phyloP scores from a whole-genome alignment of 2,113 vertebrate species.

The Ovibos moschatus region DNA sequence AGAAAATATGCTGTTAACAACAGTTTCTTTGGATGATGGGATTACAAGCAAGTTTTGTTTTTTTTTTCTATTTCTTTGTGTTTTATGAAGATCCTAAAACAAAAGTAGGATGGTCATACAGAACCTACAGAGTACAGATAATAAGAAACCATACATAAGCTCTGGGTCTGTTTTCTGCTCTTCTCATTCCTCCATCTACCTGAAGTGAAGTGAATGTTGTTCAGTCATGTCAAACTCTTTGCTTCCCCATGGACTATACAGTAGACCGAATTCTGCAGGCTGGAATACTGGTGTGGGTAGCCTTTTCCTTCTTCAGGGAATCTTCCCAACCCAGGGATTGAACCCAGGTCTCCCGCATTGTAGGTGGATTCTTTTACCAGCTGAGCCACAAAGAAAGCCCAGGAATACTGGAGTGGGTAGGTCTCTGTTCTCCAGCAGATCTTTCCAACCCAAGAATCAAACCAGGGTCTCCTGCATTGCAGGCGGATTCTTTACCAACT shows the following conservation, averaged over 20 bases:
- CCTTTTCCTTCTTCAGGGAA: neutral
- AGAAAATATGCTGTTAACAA: neutral
- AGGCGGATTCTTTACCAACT: neutral
- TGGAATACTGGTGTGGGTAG: neutral
- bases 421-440: too few species aligned
- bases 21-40: neutral
- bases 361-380: too few species aligned
- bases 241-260: neutral
- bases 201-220: neutral
- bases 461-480: neutral
- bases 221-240: neutral
- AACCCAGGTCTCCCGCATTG: neutral
- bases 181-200: neutral
- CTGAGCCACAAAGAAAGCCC: too few species aligned
- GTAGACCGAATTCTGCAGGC: too few species aligned
- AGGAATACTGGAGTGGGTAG: neutral
- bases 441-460: neutral
- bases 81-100: neutral
- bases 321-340: neutral
- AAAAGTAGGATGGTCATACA: neutral
- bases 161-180: neutral
- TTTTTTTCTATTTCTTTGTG: conserved; percentile 4
- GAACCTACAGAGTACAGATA: neutral
- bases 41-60: neutral
- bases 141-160: neutral